Evolutionary conservation across 2,888 invertebrate species (phyloP), one percentile per base, ranked within the genome.

Genomic region (Macaria liturata): DNA sequence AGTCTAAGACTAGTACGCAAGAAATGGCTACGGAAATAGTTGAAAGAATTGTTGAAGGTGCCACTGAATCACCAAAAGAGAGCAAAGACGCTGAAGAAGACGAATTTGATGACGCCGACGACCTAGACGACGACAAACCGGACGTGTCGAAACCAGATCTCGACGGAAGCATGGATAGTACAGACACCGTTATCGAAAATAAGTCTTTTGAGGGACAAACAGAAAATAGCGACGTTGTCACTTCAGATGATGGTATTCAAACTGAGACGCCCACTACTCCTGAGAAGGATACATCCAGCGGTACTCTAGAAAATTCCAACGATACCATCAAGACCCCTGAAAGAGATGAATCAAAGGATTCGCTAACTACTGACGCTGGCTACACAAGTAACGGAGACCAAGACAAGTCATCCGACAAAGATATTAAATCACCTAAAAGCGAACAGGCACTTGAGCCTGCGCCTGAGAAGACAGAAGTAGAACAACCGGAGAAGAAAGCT

Each of bases 121-220:
- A 62, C 4, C 64, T 70, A 4, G 70, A 69, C 32, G 57, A 59
- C 8, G 67, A 65, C 32, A 76, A 73, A 62, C 53, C 76, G 46
- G 68, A 82, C 56, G 72, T 76, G n/a, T 82, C 83, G 57, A 80
- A 75, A 62, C 32, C 68, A n/a, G 89, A 89, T 59, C 80, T 88
- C 6, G 74, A 88, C 62, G 86, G 81, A 66, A 91, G 89, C 65
- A 63, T 84, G 45, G 85, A 84, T 9, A 91, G 89, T 60, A 82
- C 72, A 44, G 76, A 86, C 57, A 90, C 89, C 1, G 88, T 90
- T 3, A 82, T 87, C 59, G 90, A 90, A 61, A 90, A 88, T 65
- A 80, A 78, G 60, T 83, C 80, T 1, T 83, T 80, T 57, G 80
- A 83, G 51, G 67, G 62, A 9, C 70, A 76, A 46, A 62, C 65